Evolutionary conservation across 2,888 invertebrate genomes (phyloP).

Genomic region (Desoria tigrina): DNA sequence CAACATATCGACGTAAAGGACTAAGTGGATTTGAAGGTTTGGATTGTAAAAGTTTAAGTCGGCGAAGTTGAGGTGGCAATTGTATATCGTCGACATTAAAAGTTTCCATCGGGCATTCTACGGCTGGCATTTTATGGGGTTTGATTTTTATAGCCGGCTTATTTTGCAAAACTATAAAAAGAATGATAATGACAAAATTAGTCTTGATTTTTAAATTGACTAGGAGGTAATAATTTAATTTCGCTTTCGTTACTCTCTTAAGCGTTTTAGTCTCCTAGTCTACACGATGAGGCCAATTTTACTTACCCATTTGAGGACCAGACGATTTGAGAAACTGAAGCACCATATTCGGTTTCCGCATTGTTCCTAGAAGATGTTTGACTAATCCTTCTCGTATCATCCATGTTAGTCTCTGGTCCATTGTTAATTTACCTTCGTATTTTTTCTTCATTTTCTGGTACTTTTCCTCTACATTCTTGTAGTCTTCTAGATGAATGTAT

Average conservation of each 20-base stretch:
- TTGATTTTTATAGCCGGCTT: too few species aligned
- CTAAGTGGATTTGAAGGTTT: constrained; percentile 30
- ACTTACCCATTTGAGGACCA: too few species aligned
- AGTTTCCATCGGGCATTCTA: too few species aligned
- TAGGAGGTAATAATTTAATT: too few species aligned
- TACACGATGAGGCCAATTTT: too few species aligned
- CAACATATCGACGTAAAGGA: constrained; percentile 39
- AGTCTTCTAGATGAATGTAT: constrained; percentile 33
- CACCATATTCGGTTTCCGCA: neutral
- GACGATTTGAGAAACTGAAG: neutral
- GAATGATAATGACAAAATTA: too few species aligned
- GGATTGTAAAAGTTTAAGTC: constrained; percentile 23
- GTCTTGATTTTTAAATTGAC: too few species aligned
- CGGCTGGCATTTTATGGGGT: too few species aligned
- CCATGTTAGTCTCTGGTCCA: constrained; percentile 14
- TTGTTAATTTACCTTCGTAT: constrained; percentile 1
- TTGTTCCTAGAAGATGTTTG: constrained; percentile 1
- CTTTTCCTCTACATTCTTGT: constrained; percentile 25
- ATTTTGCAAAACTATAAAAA: too few species aligned
- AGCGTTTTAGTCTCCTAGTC: too few species aligned
- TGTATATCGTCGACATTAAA: neutral
- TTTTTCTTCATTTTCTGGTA: constrained; percentile 18
- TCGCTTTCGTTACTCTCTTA: too few species aligned
- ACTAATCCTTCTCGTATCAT: constrained; percentile 16
- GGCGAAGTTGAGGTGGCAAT: constrained; percentile 33